Evolutionary conservation across 2,888 invertebrate genomes (phyloP).

Genomic region (Orchesella flavescens): DNA sequence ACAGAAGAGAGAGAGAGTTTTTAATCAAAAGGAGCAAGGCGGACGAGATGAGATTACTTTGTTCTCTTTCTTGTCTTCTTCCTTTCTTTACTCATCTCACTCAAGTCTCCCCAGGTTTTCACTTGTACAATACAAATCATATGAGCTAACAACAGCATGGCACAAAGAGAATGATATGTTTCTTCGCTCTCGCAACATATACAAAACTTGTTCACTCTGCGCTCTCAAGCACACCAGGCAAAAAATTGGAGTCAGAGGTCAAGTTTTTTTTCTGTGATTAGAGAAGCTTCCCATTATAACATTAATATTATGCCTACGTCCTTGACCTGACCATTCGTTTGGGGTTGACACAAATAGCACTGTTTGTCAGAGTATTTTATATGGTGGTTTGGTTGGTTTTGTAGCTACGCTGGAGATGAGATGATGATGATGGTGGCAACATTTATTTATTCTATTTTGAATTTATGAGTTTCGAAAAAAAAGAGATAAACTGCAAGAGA

Average conservation of each 20-base stretch:
- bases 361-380: too few species aligned
- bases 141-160: constrained; percentile 44
- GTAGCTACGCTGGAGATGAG: constrained; percentile 20
- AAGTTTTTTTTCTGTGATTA: constrained; percentile 7
- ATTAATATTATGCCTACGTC: background rate
- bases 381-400: too few species aligned
- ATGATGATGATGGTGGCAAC: too few species aligned
- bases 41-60: constrained; percentile 37
- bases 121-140: constrained; percentile 36
- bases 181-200: background rate
- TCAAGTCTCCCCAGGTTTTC: constrained; percentile 60
- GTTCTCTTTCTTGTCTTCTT: constrained; percentile 54
- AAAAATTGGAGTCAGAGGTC: constrained; percentile 33
- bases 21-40: constrained; percentile 5
- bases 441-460: constrained; percentile 45
- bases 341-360: too few species aligned
- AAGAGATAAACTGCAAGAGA: constrained; percentile 22
- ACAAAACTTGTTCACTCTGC: background rate
- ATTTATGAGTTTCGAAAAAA: constrained; percentile 40
- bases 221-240: background rate
- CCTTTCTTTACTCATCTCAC: constrained; percentile 46
- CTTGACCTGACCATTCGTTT: background rate
- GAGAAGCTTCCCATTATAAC: too few species aligned
- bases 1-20: constrained; percentile 4
- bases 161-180: constrained; percentile 26